Evolutionary conservation across 2,797 vertebrate genomes (phyloP), one percentile per base, ranked within the genome.

Genomic region (Leucoraja ocellata): DNA sequence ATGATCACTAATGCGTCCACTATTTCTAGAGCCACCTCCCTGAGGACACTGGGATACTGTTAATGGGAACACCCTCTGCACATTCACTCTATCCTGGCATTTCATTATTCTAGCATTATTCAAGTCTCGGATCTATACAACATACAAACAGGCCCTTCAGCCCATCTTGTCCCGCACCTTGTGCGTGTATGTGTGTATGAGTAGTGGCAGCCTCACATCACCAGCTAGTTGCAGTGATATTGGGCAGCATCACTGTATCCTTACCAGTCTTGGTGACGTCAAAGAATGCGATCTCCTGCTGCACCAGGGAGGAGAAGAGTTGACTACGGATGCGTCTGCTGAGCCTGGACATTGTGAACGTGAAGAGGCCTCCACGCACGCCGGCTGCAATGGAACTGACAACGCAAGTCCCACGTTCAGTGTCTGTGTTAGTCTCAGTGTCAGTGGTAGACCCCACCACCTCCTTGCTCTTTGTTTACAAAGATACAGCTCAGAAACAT

Each of bases 261-360:
- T 95, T 93, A 98, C 98, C 98, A 94, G 98, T 94, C 93, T 97
- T 97, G 90, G 96, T 97, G 93, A 96, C 95, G 36, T 96, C 97
- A 95, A 99, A 98, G 95, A 99, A 99, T 77, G 94, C 84, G 7
- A 98, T 96, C 1, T 99, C 98, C 94, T 98, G 98, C 93, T 94
- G 95, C 94, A 98, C 94, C 54, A 98, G 94, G 78, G 94, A 95
- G 80, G 95, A 95, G 94, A 98, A 99, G 83, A 99, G 96, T 94
- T 94, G 94, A 46, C 95, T 93, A 11, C 97, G 96, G 84, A 97
- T 94, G 76, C 97, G 96, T 93, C 95, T 94, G 93, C 97, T 97
- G 93, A 98, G 96, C 79, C 97, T 95, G 93, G 95, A 94, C 76
- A 95, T 21, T 0, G 94, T 94, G 46, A 95, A 95, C 74, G 0